Evolutionary conservation across 2,888 invertebrate species (phyloP).

Genomic region (Torymus texanus): DNA sequence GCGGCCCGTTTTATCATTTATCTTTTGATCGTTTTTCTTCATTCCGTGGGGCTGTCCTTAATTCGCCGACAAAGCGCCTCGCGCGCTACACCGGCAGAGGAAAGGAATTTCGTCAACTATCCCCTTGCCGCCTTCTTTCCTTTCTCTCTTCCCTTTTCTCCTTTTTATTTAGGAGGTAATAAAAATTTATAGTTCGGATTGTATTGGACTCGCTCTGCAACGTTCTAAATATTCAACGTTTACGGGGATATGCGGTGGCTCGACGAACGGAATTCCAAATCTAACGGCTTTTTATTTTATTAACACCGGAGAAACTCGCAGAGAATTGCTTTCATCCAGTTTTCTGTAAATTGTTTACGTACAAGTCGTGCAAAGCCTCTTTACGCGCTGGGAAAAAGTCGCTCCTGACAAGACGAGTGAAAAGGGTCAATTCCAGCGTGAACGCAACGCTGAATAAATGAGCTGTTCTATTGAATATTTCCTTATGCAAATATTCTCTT

Average conservation of each 20-base stretch:
- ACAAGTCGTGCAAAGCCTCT: background rate
- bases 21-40: no score
- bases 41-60: no score
- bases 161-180: constrained; percentile 30
- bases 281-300: background rate
- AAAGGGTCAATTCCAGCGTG: constrained; percentile 15
- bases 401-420: constrained; percentile 1
- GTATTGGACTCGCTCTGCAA: background rate
- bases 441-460: constrained; percentile 34
- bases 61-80: no score
- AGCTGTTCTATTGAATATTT: constrained; percentile 42
- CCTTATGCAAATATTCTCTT: constrained; percentile 45
- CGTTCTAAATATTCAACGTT: background rate
- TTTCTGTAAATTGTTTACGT: background rate
- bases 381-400: background rate
- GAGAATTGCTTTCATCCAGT: background rate
- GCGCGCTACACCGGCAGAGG: no score
- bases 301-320: background rate
- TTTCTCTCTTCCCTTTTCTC: constrained; percentile 2
- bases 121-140: background rate
- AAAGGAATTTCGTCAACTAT: no score
- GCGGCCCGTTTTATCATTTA: no score
- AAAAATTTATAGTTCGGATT: constrained; percentile 29
- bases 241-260: background rate
- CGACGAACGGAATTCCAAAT: background rate